Conservation (phyloP, 2,888 invertebrate genomes). For the Bombyx huttoni region DNA sequence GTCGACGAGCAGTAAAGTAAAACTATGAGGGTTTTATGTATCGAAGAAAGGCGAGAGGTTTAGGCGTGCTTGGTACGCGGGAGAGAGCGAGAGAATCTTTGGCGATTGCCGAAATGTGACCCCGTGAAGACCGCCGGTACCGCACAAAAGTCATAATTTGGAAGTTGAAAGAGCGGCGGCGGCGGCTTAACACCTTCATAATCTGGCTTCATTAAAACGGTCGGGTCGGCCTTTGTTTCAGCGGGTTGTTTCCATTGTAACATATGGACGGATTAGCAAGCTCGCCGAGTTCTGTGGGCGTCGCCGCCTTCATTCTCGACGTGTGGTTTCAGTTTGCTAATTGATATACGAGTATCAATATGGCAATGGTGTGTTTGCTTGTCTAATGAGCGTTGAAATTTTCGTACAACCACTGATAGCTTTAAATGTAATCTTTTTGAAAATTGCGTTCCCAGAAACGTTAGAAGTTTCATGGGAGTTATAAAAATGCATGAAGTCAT, state of each 20-base stretch:
- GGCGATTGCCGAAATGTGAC: conserved; percentile 59
- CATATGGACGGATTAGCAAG: conserved; percentile 67
- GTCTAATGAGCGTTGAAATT: not conserved
- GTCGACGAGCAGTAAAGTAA: conserved; percentile 28
- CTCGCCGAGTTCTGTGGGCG: conserved; percentile 33
- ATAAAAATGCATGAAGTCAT: no score
- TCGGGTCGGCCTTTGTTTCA: conserved; percentile 67
- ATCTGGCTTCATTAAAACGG: conserved; percentile 67
- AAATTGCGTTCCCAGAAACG: no score
- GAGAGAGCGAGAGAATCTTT: conserved; percentile 41
- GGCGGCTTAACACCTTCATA: conserved; percentile 71
- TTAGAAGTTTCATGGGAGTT: no score
- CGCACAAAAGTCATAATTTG: conserved; percentile 63
- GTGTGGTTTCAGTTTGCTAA: conserved; percentile 4
- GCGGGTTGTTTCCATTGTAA: conserved; percentile 61
- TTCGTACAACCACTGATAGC: not conserved
- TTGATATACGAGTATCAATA: not conserved
- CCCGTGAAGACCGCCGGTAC: conserved; percentile 50
- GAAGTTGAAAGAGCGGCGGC: conserved; percentile 63
- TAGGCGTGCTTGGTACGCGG: conserved; percentile 30
- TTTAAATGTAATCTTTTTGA: not conserved
- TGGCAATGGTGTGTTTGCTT: not conserved
- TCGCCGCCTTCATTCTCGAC: conserved; percentile 6
- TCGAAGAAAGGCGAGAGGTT: conserved; percentile 44
- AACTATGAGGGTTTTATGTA: conserved; percentile 44